Evolutionary conservation across 2,888 invertebrate genomes (phyloP).

Genomic region (Seladonia tumulorum): DNA sequence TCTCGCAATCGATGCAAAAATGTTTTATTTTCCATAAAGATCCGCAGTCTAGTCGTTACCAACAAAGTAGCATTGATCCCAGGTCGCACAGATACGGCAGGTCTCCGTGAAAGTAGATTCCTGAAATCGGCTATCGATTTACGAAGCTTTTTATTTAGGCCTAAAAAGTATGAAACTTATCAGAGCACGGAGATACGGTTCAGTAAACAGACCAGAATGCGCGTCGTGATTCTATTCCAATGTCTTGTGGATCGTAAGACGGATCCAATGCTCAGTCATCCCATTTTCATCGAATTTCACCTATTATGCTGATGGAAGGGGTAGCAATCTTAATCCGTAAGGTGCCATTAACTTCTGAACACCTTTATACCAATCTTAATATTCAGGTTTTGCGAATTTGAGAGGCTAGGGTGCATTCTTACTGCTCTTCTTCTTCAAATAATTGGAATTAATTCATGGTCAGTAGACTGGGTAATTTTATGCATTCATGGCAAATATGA

Average conservation of each 20-base stretch:
- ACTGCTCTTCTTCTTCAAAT: too few relatives aligned
- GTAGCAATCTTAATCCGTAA: not conserved
- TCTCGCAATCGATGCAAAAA: too few relatives aligned
- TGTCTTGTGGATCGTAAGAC: not conserved
- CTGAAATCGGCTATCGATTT: slow-evolving; percentile 1
- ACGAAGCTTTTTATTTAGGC: not conserved
- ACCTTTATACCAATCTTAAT: not conserved
- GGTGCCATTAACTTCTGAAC: not conserved
- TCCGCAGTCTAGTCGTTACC: not conserved
- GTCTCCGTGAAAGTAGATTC: slow-evolving; percentile 32
- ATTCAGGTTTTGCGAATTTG: not conserved
- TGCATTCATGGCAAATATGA: too few relatives aligned
- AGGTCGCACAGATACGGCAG: not conserved
- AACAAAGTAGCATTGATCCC: not conserved
- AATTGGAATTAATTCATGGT: too few relatives aligned
- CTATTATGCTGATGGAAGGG: too few relatives aligned
- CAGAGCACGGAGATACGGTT: slow-evolving; percentile 64
- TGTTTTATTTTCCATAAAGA: too few relatives aligned
- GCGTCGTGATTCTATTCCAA: slow-evolving; percentile 6
- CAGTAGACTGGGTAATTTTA: too few relatives aligned
- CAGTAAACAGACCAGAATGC: slow-evolving; percentile 25
- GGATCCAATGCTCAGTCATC: not conserved
- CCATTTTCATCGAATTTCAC: too few relatives aligned
- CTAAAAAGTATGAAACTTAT: slow-evolving; percentile 54
- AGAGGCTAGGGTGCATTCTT: not conserved